phyloP scores from a whole-genome alignment of 2,113 vertebrate genomes.

The Serilophus lunatus region DNA sequence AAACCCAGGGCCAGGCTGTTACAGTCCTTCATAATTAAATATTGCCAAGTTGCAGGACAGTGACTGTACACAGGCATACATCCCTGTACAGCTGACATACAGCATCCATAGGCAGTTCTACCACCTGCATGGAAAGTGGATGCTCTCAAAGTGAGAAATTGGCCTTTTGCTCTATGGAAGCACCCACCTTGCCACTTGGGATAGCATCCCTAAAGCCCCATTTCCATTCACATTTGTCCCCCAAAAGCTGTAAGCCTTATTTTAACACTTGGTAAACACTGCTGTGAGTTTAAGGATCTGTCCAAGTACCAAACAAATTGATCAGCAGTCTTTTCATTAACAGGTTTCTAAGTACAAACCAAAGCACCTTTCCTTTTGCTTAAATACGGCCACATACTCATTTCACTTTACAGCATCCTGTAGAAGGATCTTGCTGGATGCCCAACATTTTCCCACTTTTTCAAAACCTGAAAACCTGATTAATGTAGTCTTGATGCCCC shows the following conservation, averaged over 20 bases:
- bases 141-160: fast-evolving
- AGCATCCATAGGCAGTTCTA: background rate
- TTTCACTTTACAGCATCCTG: background rate
- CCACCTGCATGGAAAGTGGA: fast-evolving
- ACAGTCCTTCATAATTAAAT: background rate
- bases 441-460: background rate
- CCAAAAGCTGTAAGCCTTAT: background rate
- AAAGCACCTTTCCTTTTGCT: background rate
- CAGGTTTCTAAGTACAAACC: background rate
- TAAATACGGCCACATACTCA: background rate
- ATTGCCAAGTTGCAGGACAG: background rate
- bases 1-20: background rate
- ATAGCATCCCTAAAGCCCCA: background rate
- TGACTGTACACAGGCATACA: fast-evolving
- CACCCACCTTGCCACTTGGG: background rate
- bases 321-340: background rate
- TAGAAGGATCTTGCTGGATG: background rate
- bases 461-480: background rate
- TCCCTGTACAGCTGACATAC: background rate
- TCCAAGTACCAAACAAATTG: background rate
- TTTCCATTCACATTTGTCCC: background rate
- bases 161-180: background rate
- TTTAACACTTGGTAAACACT: background rate
- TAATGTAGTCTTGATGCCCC: background rate
- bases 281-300: background rate